Evolutionary conservation across 2,113 vertebrate genomes (phyloP).

Genomic region (Asarcornis scutulata): DNA sequence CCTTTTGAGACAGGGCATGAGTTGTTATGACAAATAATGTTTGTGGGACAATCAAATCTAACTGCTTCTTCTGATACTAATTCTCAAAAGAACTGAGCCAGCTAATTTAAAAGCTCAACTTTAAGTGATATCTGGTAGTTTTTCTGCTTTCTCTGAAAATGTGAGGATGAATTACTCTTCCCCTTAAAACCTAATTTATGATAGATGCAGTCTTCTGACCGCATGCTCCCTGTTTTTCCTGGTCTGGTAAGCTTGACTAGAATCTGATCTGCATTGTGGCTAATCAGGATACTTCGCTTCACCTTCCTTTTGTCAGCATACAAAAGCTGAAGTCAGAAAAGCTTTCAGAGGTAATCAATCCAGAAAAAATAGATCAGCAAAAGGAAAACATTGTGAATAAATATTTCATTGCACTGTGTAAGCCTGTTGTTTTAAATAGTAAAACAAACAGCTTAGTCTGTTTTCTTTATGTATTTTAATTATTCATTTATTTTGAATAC

Average conservation of each 20-base stretch:
- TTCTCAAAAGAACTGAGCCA: background rate
- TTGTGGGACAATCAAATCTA: background rate
- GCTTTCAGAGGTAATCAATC: slow-evolving; percentile 69
- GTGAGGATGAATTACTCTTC: background rate
- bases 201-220: background rate
- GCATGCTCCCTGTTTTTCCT: background rate
- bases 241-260: background rate
- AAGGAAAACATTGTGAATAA: slow-evolving; percentile 53
- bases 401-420: slow-evolving; percentile 63
- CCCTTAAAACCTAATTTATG: background rate
- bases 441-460: slow-evolving; percentile 15
- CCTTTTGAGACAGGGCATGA: background rate
- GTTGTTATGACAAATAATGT: background rate
- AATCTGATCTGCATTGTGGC: slow-evolving; percentile 22
- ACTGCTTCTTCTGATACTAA: background rate
- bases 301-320: slow-evolving; percentile 42
- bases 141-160: slow-evolving; percentile 33
- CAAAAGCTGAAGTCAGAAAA: slow-evolving; percentile 63
- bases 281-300: slow-evolving; percentile 49
- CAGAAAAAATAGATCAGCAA: slow-evolving; percentile 41
- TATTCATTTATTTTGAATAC: slow-evolving; percentile 10
- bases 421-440: slow-evolving; percentile 44
- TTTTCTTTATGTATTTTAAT: slow-evolving; percentile 36
- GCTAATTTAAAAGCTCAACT: background rate
- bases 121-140: background rate